Base-by-base conservation (phyloP, 2,888 invertebrate species). In the Cecidostiba fungosa region DNA sequence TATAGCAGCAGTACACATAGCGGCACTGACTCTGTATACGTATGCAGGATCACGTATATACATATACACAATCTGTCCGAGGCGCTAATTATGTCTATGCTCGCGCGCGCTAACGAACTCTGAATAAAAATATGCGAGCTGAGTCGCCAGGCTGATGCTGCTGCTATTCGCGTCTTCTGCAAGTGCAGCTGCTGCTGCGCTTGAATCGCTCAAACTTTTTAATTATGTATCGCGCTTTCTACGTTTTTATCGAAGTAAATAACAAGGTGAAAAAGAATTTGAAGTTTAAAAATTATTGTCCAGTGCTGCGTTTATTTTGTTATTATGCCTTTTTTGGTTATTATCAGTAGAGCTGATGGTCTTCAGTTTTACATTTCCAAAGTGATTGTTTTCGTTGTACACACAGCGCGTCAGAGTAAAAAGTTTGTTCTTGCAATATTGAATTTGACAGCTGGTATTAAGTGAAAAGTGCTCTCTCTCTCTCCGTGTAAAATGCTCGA, bases 81-180 rank as follows among this genome's bases (percentile, higher is more conserved):
- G 76, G 81, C 72, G 83, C 84, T 86, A 86, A 86, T 86, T 86
- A 86, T 84, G 73, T 62, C 66, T 50, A 73, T 39, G 59, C 72
- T 72, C 77, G 76, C 79, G 76, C 3, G 72, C 54, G 76, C 79
- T 86, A 86, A 86, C 83, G 83, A 82, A 83, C 85, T 83, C 70
- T 19, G 83, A 84, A 80, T 80, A 84, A 80, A 84, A 81, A 80
- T 39, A 39, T 54, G 62, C 39, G n/a, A 8, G 39, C 29, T 4
- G 16, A 36, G 43, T 43, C 23, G 70, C 19, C 26, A 10, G 26
- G 62, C 3, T 6, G 72, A 10, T 43, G 39, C 23, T n/a, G n/a
- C n/a, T 62, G 36, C 43, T 66, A 66, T 66, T 66, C 66, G 66
- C 12, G 16, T 66, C 66, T 66, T 66, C 4, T 23, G 10, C 43